Percentiles rank a stretch among this genome's conserved stretches.
These are phyloP conservation scores for Silurus asotus DNA, from an alignment of 2,113 vertebrate species.

Conservation along the genomic window DNA sequence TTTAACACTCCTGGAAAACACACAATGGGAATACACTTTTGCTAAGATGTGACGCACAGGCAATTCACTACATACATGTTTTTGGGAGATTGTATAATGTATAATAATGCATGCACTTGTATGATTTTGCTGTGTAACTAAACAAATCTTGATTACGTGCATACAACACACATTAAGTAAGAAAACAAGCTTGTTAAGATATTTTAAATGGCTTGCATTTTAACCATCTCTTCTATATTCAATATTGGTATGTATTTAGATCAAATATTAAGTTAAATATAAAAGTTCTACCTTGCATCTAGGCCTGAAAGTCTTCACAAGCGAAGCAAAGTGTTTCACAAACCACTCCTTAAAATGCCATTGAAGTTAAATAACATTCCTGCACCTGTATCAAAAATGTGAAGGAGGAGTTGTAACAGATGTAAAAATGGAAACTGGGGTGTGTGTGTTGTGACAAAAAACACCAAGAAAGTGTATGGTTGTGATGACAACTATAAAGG, in stretches of 20 bases:
- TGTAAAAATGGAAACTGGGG: neutral
- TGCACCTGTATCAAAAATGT: neutral
- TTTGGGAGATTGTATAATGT: neutral
- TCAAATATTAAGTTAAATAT: neutral
- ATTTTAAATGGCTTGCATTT: neutral
- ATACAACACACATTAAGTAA: neutral
- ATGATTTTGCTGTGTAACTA: neutral
- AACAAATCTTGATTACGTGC: neutral
- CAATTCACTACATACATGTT: neutral
- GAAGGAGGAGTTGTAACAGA: neutral
- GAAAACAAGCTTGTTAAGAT: neutral
- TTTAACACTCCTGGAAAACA: neutral
- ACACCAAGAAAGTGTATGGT: neutral
- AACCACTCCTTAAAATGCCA: neutral
- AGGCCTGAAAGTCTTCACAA: no score
- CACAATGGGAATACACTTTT: neutral
- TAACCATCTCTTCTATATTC: conserved; percentile 10
- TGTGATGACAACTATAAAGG: neutral
- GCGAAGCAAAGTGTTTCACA: neutral
- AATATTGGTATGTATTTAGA: neutral
- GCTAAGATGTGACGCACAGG: neutral
- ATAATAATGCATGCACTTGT: neutral
- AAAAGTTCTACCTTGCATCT: neutral
- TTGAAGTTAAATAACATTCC: neutral
- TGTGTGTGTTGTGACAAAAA: neutral